Conservation (phyloP, 2,113 vertebrate species). For the Mus musculus region GRCm39 chr3:108046501-108047000, state of each 20-base stretch:
- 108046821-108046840: neutral
- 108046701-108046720: slow-evolving; percentile 6
- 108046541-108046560: slow-evolving; percentile 5
- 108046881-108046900: neutral
- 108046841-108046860: slow-evolving; percentile 23
- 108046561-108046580: neutral
- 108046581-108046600: neutral
- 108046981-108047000: slow-evolving; percentile 14
- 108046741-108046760: slow-evolving; percentile 12
- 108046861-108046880: neutral
- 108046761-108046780: slow-evolving; percentile 17
- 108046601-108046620: slow-evolving; percentile 22
- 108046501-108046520: slow-evolving; percentile 30
- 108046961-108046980: slow-evolving; percentile 35
- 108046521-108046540: slow-evolving; percentile 45
- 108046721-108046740: slow-evolving; percentile 36
- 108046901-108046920: neutral
- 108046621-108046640: neutral
- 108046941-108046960: neutral
- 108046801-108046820: neutral
- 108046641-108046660: neutral
- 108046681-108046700: slow-evolving; percentile 21
- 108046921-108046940: neutral
- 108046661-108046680: neutral
- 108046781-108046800: slow-evolving; percentile 3